Evolutionary conservation across 2,113 vertebrate species (phyloP).

Genomic region (Gobius niger): DNA sequence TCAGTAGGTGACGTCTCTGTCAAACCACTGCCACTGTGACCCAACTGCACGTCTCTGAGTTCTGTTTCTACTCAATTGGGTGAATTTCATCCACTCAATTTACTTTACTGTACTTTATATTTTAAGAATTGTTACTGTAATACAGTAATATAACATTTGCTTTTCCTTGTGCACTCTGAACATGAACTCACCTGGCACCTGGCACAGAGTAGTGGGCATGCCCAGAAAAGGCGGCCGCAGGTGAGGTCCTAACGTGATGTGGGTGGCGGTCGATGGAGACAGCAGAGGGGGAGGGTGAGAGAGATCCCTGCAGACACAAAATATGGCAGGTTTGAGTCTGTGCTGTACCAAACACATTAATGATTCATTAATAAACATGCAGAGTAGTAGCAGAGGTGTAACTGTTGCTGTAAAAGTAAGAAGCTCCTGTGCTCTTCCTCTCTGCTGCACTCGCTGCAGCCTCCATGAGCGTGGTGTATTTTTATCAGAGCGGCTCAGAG

Average conservation of each 20-base stretch:
- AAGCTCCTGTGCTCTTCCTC: slow-evolving; percentile 2
- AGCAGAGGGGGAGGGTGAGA: slow-evolving; percentile 90
- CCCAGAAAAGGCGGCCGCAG: slow-evolving; percentile 93
- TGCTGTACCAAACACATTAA: not conserved
- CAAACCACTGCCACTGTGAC: not conserved
- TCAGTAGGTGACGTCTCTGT: slow-evolving; percentile 6
- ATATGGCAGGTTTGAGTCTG: not conserved
- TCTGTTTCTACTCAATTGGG: no score
- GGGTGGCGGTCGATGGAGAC: slow-evolving; percentile 89
- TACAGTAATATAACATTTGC: not conserved
- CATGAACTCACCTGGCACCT: slow-evolving; percentile 86
- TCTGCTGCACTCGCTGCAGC: slow-evolving; percentile 13
- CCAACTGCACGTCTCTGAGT: not conserved
- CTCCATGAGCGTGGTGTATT: slow-evolving; percentile 63
- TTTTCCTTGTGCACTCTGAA: not conserved
- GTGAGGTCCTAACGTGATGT: slow-evolving; percentile 92
- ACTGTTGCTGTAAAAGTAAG: slow-evolving; percentile 1
- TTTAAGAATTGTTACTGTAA: not conserved
- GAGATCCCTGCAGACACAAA: slow-evolving; percentile 83
- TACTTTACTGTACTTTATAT: not conserved
- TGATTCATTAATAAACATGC: not conserved
- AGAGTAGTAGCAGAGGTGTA: slow-evolving; percentile 2
- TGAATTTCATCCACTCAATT: no score
- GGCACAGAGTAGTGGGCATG: slow-evolving; percentile 93
- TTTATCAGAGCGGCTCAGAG: slow-evolving; percentile 71